phyloP scores from a whole-genome alignment of 2,888 invertebrate species.

The Malthinus flaveolus region DNA sequence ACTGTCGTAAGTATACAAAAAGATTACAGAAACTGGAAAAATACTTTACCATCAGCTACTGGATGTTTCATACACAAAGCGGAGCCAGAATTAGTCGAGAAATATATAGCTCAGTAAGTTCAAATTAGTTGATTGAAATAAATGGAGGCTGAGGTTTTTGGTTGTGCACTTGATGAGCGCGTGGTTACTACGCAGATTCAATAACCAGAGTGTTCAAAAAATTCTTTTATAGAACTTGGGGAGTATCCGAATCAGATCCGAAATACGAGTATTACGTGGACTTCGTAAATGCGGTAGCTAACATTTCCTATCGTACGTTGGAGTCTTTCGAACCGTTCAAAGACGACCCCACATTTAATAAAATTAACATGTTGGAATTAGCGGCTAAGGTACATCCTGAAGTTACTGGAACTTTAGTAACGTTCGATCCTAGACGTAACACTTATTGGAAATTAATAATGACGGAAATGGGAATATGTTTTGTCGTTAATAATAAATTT shows the following conservation, averaged over 20 bases:
- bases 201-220: no score
- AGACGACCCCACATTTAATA: slow-evolving; percentile 52
- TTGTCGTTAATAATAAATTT: slow-evolving; percentile 65
- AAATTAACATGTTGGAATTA: slow-evolving; percentile 54
- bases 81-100: slow-evolving; percentile 46
- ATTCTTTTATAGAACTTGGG: slow-evolving; percentile 52
- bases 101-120: slow-evolving; percentile 48
- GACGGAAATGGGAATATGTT: slow-evolving; percentile 70
- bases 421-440: slow-evolving; percentile 52
- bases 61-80: slow-evolving; percentile 57
- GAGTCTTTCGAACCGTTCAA: slow-evolving; percentile 50
- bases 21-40: slow-evolving; percentile 65
- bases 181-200: no score
- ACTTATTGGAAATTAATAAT: slow-evolving; percentile 59
- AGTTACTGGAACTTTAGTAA: slow-evolving; percentile 54
- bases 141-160: no score
- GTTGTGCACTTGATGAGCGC: no score
- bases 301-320: slow-evolving; percentile 55
- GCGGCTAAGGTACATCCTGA: slow-evolving; percentile 57
- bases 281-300: slow-evolving; percentile 55
- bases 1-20: slow-evolving; percentile 67
- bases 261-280: slow-evolving; percentile 56
- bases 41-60: slow-evolving; percentile 62
- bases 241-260: slow-evolving; percentile 49
- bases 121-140: no score